These are phyloP conservation scores for Euplexia lucipara DNA, from an alignment of 2,888 invertebrate species.

Conservation along the genomic window DNA sequence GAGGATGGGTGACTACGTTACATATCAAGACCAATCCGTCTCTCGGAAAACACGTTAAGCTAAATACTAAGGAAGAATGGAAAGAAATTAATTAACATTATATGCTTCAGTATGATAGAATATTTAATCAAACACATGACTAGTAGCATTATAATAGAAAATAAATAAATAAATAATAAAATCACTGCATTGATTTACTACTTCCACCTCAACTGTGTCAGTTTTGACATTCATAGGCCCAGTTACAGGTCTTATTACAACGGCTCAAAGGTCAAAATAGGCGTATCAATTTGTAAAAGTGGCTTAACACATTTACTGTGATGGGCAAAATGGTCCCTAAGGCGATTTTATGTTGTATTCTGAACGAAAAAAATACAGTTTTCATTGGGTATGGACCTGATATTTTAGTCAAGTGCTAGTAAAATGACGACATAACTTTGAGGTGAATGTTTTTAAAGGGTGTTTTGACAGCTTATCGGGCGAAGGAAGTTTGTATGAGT, in stretches of 20 bases:
- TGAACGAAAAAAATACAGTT: conserved; percentile 57
- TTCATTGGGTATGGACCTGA: conserved; percentile 56
- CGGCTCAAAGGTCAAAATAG: conserved; percentile 67
- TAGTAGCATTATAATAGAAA: not conserved
- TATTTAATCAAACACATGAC: too few relatives aligned
- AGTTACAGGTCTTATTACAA: conserved; percentile 64
- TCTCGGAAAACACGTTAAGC: too few relatives aligned
- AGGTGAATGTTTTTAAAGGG: conserved; percentile 50
- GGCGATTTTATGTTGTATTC: conserved; percentile 70
- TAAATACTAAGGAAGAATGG: too few relatives aligned
- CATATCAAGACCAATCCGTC: too few relatives aligned
- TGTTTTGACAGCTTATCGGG: conserved; percentile 50
- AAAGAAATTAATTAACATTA: too few relatives aligned
- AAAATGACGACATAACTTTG: conserved; percentile 40
- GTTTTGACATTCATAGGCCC: conserved; percentile 43
- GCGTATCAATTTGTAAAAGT: conserved; percentile 66
- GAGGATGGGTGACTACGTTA: too few relatives aligned
- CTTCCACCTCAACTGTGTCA: conserved; percentile 21
- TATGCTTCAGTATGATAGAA: too few relatives aligned
- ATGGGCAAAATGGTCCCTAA: conserved; percentile 64
- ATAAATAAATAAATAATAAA: not conserved
- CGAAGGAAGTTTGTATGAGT: conserved; percentile 15
- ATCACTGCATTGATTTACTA: conserved; percentile 46
- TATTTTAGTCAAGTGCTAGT: conserved; percentile 50
- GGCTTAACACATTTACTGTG: conserved; percentile 65